Conservation (phyloP, 1,140 invertebrate species). For the Penaeus vannamei region DNA sequence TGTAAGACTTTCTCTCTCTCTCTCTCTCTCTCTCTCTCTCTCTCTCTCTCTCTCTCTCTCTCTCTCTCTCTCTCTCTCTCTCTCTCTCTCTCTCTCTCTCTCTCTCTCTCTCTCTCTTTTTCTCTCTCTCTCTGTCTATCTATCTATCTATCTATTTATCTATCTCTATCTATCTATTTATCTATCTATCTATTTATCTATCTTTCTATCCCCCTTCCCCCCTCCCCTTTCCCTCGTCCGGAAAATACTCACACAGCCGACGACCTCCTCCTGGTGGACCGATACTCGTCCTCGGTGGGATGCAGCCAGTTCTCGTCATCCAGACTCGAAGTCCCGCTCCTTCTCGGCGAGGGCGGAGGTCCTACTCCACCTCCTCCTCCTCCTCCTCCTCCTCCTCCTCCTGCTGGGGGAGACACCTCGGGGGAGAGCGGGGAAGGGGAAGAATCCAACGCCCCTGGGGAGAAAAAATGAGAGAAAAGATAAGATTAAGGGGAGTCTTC, state of each 20-base stretch:
- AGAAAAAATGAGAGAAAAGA: neutral
- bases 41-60: neutral
- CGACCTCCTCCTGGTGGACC: conserved; percentile 60
- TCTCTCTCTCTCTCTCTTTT: neutral
- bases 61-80: neutral
- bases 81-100: neutral
- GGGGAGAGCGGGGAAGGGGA: conserved; percentile 57
- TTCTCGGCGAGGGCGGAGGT: conserved; percentile 17
- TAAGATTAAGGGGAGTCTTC: neutral
- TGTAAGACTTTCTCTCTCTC: too few species aligned
- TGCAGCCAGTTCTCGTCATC: conserved; percentile 67
- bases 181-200: neutral
- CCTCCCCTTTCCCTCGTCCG: neutral
- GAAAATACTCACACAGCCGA: conserved; percentile 61
- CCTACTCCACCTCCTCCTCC: neutral
- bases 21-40: neutral
- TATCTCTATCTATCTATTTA: neutral
- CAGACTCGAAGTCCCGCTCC: conserved; percentile 51
- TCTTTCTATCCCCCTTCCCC: neutral
- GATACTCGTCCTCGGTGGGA: conserved; percentile 64
- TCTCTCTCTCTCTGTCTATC: neutral
- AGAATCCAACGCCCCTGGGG: conserved; percentile 49
- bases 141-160: neutral
- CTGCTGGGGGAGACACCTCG: conserved; percentile 22
- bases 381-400: conserved; percentile 5